These are phyloP conservation scores for Micrastur ruficollis DNA, from an alignment of 2,797 vertebrate species.

Conservation along the genomic window DNA sequence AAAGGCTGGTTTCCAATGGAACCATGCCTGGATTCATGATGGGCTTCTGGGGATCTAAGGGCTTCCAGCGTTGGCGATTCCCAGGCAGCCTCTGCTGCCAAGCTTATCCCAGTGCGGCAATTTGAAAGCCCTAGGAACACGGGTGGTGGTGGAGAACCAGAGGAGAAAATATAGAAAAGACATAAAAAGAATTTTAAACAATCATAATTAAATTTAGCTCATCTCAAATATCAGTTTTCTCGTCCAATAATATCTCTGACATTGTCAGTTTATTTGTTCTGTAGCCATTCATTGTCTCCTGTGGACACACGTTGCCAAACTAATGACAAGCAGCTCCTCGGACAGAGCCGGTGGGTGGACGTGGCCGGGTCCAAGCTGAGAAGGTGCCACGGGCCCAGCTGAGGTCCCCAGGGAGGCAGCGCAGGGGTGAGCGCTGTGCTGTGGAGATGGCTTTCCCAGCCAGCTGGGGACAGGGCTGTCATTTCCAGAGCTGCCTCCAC, in stretches of 20 bases:
- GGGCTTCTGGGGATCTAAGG: background rate
- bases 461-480: background rate
- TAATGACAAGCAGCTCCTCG: background rate
- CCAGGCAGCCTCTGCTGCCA: background rate
- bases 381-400: background rate
- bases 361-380: background rate
- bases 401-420: background rate
- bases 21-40: constrained; percentile 3
- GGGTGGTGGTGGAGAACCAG: background rate
- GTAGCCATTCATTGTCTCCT: constrained; percentile 37
- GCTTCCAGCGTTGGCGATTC: background rate
- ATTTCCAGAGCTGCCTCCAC: background rate
- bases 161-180: background rate
- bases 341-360: background rate
- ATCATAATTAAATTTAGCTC: background rate
- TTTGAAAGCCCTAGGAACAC: background rate
- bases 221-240: constrained; percentile 30
- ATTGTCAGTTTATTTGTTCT: background rate
- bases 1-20: constrained; percentile 6
- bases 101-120: background rate
- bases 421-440: background rate
- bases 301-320: background rate
- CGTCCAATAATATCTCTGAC: background rate
- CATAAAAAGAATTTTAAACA: background rate
- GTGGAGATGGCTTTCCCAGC: background rate